Base-by-base conservation (phyloP, 1,140 invertebrate genomes). In the Hesperophylax magnus region DNA sequence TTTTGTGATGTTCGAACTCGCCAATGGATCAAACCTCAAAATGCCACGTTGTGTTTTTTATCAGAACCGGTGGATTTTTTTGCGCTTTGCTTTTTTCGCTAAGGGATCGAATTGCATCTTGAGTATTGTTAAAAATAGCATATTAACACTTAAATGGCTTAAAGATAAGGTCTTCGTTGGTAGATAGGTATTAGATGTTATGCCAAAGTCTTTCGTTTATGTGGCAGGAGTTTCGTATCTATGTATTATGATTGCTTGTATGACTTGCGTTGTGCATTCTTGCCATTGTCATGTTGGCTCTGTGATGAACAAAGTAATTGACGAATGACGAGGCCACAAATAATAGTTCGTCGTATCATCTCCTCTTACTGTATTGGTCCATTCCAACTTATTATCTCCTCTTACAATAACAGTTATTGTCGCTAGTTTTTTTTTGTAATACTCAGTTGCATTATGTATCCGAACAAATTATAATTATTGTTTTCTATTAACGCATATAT, bases 181-280 rank as follows among this genome's bases (percentile, higher is more conserved):
- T 27, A 5, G 27, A 5, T 27, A 27, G 27, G 27, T 47, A 14
- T 14, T 47, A 47, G 39, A 14, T 47, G 39, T 14, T 47, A 8
- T 47, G 39, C 14, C 14, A 14, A 14, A 47, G 39, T 14, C 9
- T 47, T 47, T 14, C 11, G 39, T 11, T 2, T 14, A 47, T 3
- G 14, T 47, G 39, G 11, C 39, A 4, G 39, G 11, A 47, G 39
- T 1, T 14, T 47, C 11, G 39, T 14, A 47, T 14, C 9, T 47
- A 47, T 14, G 18, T 18, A 9, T 69, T 67, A 31, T 78, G 77
- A 78, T 78, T 69, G 47, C 22, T n/a, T 78, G 63, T 71, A 78
- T 81, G 81, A 79, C 77, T 82, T 78, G 81, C 81, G 71, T 76
- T 82, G 81, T 79, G 77, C 77, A 79, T 79, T 79, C 69, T 14